Conservation (phyloP, 2,797 vertebrate genomes). For the Neostethus bicornis region DNA sequence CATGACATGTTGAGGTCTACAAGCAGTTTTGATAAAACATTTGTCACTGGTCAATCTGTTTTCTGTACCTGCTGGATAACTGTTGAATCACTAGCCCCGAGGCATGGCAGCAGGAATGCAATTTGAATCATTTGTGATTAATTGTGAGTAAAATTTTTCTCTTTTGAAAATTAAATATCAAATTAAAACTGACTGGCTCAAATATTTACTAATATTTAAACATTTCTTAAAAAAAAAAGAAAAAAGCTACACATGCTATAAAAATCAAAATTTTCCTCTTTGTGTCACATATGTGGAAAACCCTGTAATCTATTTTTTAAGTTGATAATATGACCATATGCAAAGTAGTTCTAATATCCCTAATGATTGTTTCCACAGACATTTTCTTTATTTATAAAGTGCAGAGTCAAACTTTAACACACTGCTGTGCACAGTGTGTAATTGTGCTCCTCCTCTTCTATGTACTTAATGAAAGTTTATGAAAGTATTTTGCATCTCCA, state of each 20-base stretch:
- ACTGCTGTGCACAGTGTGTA: neutral
- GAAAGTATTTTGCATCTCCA: conserved; percentile 33
- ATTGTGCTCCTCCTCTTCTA: conserved; percentile 17
- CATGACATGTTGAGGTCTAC: neutral
- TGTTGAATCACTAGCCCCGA: neutral
- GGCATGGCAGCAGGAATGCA: neutral
- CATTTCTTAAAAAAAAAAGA: conserved; percentile 2
- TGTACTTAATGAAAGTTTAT: conserved; percentile 25
- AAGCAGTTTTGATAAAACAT: conserved; percentile 22
- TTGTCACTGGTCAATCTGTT: conserved; percentile 20
- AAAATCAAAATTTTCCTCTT: neutral
- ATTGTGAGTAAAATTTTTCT: neutral
- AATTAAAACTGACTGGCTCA: neutral
- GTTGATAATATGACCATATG: neutral
- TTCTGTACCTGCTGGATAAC: conserved; percentile 1
- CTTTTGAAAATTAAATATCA: neutral
- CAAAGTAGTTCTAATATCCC: conserved; percentile 11
- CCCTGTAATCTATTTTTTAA: neutral
- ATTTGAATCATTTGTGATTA: neutral
- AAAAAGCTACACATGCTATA: neutral
- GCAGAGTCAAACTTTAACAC: conserved; percentile 26
- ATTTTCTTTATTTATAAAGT: conserved; percentile 36
- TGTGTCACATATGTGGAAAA: neutral
- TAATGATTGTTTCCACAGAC: conserved; percentile 39
- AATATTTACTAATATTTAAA: conserved; percentile 1